Base-by-base conservation (phyloP, 2,113 vertebrate genomes). In the Mystacornis crossleyi region DNA sequence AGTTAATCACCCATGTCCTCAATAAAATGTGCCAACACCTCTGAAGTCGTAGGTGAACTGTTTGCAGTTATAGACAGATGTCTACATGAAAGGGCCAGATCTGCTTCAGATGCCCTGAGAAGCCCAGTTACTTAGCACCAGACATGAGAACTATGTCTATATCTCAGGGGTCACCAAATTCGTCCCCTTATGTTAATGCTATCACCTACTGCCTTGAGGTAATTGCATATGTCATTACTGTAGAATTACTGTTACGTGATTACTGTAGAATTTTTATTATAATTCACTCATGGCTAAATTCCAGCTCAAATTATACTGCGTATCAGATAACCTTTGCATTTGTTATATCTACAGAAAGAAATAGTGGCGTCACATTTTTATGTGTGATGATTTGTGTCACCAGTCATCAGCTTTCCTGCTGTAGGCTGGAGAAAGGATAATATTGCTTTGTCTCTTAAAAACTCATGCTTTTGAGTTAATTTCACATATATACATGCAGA, bases 151-250 rank as follows among this genome's bases (percentile, higher is more conserved):
- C 43, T 55, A 45, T 54, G 45, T 80, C 83, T 94, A 0, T 81
- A 53, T 92, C 90, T 89, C 51, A 53, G 55, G 73, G 90, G 86
- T 95, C 80, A 82, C 65, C 89, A 90, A 33, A 93, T 89, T 84
- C 5, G 19, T 40, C 50, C 16, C 33, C 54, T 62, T 91, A 87
- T 92, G 83, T 95, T 94, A 96, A 95, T 95, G 61, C 60, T 81
- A 69, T 95, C 89, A 67, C 53, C 53, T 60, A 89, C 45, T 92
- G 60, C 79, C 82, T 81, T 92, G 79, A 94, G 69, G 86, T 96
- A 96, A 94, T 93, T 96, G 79, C 75, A 45, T 94, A 89, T 95
- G 72, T 90, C 90, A 91, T 95, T 92, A 88, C 61, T 86, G n/a
- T n/a, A n/a, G n/a, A n/a, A n/a, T n/a, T n/a, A n/a, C n/a, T n/a